Conservation (phyloP, 1,140 invertebrate genomes). For the Platorchestia sp. region DNA sequence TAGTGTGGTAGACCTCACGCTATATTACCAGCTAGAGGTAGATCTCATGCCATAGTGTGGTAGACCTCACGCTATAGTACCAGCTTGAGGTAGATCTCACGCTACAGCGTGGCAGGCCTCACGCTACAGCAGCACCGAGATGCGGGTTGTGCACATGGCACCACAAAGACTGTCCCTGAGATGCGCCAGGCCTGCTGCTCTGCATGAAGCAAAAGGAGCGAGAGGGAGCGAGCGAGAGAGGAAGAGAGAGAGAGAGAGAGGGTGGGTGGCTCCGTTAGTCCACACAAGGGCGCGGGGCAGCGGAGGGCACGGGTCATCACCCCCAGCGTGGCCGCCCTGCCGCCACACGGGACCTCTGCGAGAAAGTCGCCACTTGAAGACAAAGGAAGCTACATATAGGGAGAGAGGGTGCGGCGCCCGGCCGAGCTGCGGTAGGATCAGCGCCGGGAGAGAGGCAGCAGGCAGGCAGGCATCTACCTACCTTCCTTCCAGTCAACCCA, state of each 20-base stretch:
- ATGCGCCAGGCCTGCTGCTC: background rate
- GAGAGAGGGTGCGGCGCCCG: slow-evolving; percentile 43
- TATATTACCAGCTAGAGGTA: too few species aligned
- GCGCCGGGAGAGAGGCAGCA: too few species aligned
- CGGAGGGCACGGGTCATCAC: slow-evolving; percentile 53
- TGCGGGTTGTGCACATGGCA: background rate
- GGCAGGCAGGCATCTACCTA: too few species aligned
- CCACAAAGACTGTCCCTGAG: background rate
- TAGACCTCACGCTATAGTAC: too few species aligned
- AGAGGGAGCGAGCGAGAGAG: background rate
- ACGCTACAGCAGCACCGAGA: background rate
- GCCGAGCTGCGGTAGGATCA: background rate
- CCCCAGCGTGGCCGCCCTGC: slow-evolving; percentile 53
- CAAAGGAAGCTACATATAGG: slow-evolving; percentile 53
- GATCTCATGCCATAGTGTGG: too few species aligned
- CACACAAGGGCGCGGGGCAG: slow-evolving; percentile 53
- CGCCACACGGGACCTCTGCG: slow-evolving; percentile 41
- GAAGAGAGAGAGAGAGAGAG: slow-evolving; percentile 39
- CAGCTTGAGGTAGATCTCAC: too few species aligned
- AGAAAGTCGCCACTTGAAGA: slow-evolving; percentile 55
- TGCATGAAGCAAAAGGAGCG: slow-evolving; percentile 30
- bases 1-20: too few species aligned
- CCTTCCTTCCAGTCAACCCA: too few species aligned
- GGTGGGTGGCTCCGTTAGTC: slow-evolving; percentile 46
- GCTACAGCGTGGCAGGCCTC: background rate